Conservation (phyloP, 2,797 vertebrate genomes). For the Brachymystax lenok region DNA sequence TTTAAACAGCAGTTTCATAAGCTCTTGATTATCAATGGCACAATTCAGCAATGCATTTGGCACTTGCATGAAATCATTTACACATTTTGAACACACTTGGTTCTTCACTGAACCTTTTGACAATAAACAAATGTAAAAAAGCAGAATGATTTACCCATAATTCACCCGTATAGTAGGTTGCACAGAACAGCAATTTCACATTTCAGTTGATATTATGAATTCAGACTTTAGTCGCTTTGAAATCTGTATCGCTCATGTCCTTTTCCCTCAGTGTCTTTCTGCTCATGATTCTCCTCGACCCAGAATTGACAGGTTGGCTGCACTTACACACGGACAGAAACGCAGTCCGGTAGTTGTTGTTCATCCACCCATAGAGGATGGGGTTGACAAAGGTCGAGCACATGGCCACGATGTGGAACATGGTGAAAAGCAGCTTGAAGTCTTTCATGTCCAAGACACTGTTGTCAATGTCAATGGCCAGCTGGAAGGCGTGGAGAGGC, state of each 20-base stretch:
- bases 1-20: neutral
- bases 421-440: conserved; percentile 91
- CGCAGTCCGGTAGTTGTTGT: conserved; percentile 89
- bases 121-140: neutral
- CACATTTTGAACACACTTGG: neutral
- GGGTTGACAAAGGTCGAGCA: conserved; percentile 94
- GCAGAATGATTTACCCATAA: neutral
- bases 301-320: conserved; percentile 48
- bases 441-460: conserved; percentile 85
- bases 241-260: conserved; percentile 37
- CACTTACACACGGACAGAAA: conserved; percentile 88
- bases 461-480: conserved; percentile 90
- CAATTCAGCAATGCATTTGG: conserved; percentile 4
- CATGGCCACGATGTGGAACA: conserved; percentile 92
- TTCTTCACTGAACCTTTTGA: neutral
- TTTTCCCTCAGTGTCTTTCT: conserved; percentile 42
- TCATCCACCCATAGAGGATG: conserved; percentile 97
- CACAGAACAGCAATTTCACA: neutral
- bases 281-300: conserved; percentile 22
- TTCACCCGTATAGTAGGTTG: neutral
- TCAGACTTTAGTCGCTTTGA: conserved; percentile 61
- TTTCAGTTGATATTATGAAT: neutral
- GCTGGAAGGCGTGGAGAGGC: conserved; percentile 91
- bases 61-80: conserved; percentile 3
- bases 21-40: neutral